Conservation (phyloP, 2,797 vertebrate species). For the Melanotaenia maccullochi region DNA sequence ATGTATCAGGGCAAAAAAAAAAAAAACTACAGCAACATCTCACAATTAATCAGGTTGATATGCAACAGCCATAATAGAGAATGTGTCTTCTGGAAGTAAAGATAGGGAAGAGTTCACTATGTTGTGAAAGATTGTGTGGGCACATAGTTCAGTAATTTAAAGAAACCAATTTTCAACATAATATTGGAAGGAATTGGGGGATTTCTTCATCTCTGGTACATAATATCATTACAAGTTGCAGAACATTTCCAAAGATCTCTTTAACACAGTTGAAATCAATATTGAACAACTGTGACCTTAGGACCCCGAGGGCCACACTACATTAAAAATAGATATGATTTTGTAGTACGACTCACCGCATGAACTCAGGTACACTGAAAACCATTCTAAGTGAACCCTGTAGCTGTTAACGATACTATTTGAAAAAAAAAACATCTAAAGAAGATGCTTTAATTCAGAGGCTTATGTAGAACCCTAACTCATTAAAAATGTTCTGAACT, state of each 20-base stretch:
- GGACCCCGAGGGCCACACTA: not conserved
- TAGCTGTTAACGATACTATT: not conserved
- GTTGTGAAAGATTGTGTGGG: not conserved
- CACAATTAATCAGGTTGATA: not conserved
- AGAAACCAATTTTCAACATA: not conserved
- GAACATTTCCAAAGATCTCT: too few relatives aligned
- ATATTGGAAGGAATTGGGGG: not conserved
- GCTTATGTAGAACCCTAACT: not conserved
- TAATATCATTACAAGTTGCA: not conserved
- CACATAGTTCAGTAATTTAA: not conserved
- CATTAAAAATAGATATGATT: not conserved
- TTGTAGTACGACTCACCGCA: not conserved
- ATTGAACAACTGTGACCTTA: not conserved
- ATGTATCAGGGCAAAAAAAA: too few relatives aligned
- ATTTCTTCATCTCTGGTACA: not conserved
- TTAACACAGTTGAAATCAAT: not conserved
- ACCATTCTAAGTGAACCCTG: not conserved
- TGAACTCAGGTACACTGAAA: not conserved
- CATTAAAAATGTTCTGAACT: not conserved
- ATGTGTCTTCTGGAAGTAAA: not conserved
- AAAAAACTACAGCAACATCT: not conserved
- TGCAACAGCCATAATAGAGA: not conserved
- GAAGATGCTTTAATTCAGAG: not conserved
- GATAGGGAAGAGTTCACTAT: not conserved
- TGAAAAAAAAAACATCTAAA: constrained; percentile 5